Evolutionary conservation across 2,797 vertebrate species (phyloP), one percentile per base, ranked within the genome.

Genomic region (Scolopax rusticola): DNA sequence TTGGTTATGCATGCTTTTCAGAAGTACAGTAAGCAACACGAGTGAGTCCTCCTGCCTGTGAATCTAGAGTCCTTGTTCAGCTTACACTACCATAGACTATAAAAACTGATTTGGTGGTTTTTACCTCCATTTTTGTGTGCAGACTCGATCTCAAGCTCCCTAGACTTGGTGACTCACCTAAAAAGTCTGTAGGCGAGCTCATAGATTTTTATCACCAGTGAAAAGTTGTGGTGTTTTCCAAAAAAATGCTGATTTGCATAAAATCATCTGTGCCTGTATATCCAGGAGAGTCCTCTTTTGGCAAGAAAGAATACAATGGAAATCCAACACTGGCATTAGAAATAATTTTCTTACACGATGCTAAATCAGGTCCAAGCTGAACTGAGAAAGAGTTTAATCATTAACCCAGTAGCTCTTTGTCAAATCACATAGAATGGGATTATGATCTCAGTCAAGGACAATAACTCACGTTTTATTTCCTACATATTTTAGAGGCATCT

Each of bases 391-490:
- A 65, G 67, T 87, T 65, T 84, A 79, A 68, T 12, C 21, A 9
- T 25, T 85, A 56, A 32, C 18, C 8, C 27, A 59, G 30, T 12
- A 89, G 45, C 24, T 70, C 38, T 76, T 91, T 1, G 1, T 71
- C 30, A 71, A 41, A n/a, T 24, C 64, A 0, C 7, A 2, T 11
- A 82, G 71, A n/a, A 18, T 2, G 1, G 2, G 3, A 12, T 67
- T 76, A 83, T 90, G 82, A 92, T 47, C 47, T 77, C 85, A 86
- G 67, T 30, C 38, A 82, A 70, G 20, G 13, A n/a, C 47, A 71
- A 36, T 41, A 64, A 56, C 27, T 84, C 33, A 28, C 8, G 12
- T 8, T 43, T 59, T 51, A 83, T 92, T 89, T 92, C 57, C 76
- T 84, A 61, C 41, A 75, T 41, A 65, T 81, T 78, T 57, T 25